A percentile compares a stretch with the other conserved stretches of the same genome.
phyloP scores from a whole-genome alignment of 2,113 vertebrate species.

The Paradoxurus hermaphroditus region DNA sequence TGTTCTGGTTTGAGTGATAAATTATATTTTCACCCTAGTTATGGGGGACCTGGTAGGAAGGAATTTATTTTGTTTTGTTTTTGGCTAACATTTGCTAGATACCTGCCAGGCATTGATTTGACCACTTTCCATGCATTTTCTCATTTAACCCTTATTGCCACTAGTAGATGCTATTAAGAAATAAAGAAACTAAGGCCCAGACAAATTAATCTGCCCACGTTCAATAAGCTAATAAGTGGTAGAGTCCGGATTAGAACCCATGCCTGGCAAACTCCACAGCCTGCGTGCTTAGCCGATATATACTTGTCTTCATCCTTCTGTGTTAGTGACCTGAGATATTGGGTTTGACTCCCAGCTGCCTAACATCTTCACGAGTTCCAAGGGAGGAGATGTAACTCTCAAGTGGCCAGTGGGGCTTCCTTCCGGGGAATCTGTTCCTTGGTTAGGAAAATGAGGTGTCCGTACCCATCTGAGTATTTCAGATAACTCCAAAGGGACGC shows the following conservation, averaged over 20 bases:
- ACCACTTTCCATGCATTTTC: neutral
- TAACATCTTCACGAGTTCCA: conserved; percentile 50
- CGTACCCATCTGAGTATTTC: conserved; percentile 60
- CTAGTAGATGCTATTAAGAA: neutral
- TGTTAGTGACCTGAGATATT: neutral
- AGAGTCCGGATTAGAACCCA: neutral
- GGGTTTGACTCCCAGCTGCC: conserved; percentile 10
- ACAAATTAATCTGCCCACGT: neutral
- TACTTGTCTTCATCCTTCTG: neutral
- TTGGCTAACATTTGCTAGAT: neutral
- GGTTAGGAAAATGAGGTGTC: conserved; percentile 61
- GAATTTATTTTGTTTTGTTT: neutral
- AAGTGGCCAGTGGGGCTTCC: conserved; percentile 47
- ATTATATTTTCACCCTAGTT: neutral
- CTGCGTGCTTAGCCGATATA: neutral
- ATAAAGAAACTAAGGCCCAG: neutral
- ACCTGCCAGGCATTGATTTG: neutral
- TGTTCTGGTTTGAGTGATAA: neutral
- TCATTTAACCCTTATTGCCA: neutral
- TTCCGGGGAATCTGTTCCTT: conserved; percentile 30
- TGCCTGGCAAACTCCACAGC: neutral
- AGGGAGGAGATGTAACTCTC: conserved; percentile 55
- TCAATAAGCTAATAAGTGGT: neutral
- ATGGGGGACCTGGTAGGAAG: neutral
- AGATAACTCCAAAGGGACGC: conserved; percentile 39